Evolutionary conservation across 2,888 invertebrate genomes (phyloP).

Genomic region (Cephus nigrinus): DNA sequence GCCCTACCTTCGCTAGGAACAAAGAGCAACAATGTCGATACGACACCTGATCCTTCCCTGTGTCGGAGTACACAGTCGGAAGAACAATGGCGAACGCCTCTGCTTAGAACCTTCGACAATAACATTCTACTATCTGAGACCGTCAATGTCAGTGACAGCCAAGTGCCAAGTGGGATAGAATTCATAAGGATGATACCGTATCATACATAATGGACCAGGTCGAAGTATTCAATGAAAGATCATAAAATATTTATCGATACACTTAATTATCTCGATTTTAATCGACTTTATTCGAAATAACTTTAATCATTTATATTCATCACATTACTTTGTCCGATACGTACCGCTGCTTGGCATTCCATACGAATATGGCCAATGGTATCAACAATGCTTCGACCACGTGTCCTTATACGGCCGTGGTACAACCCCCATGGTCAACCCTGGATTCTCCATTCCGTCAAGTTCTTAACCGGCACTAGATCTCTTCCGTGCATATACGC

Average conservation of each 20-base stretch:
- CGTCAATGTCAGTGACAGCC: neutral
- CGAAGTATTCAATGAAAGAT: neutral
- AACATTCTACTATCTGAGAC: neutral
- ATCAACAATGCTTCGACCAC: neutral
- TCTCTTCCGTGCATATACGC: neutral
- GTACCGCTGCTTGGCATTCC: neutral
- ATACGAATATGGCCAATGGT: neutral
- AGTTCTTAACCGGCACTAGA: neutral
- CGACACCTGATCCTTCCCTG: neutral
- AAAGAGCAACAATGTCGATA: conserved; percentile 9
- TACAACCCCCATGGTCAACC: neutral
- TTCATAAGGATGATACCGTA: neutral
- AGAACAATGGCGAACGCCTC: neutral
- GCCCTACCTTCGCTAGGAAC: conserved; percentile 23
- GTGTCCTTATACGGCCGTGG: neutral
- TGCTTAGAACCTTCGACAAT: neutral
- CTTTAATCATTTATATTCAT: too few species aligned
- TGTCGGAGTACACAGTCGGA: neutral
- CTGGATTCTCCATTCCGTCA: neutral
- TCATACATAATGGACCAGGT: neutral
- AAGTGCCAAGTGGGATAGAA: neutral
- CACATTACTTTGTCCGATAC: neutral
- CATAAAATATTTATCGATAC: neutral
- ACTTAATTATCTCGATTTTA: neutral
- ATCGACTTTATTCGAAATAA: too few species aligned